Percentiles rank a stretch among this genome's conserved stretches.
Evolutionary conservation across 2,113 vertebrate species (phyloP).

Genomic region (Atractosteus spatula): DNA sequence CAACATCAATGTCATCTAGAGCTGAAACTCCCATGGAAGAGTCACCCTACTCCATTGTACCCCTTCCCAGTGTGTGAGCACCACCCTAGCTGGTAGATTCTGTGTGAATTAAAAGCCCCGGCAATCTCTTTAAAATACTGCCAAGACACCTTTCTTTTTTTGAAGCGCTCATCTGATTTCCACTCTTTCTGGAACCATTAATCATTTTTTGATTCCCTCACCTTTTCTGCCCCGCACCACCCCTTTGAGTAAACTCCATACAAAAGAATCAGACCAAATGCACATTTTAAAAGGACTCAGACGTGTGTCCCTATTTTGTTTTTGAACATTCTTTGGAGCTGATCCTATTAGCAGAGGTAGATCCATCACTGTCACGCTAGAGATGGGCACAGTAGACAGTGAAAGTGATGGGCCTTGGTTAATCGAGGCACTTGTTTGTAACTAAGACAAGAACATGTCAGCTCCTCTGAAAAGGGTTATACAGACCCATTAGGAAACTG

Average conservation of each 20-base stretch:
- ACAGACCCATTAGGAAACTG: too few relatives aligned
- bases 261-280: slow-evolving; percentile 43
- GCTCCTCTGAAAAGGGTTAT: too few relatives aligned
- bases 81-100: slow-evolving; percentile 32
- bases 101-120: slow-evolving; percentile 28
- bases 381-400: slow-evolving; percentile 40
- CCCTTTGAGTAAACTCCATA: slow-evolving; percentile 38
- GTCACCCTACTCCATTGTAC: slow-evolving; percentile 50
- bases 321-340: slow-evolving; percentile 42
- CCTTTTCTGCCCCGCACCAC: slow-evolving; percentile 32
- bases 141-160: slow-evolving; percentile 21
- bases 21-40: slow-evolving; percentile 28
- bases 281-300: slow-evolving; percentile 1
- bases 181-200: slow-evolving; percentile 49
- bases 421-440: not conserved
- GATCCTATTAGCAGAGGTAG: slow-evolving; percentile 50
- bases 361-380: slow-evolving; percentile 72
- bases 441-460: too few relatives aligned
- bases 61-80: slow-evolving; percentile 13
- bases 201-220: slow-evolving; percentile 57
- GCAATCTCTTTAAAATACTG: slow-evolving; percentile 17
- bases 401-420: slow-evolving; percentile 5
- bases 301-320: slow-evolving; percentile 28
- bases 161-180: slow-evolving; percentile 18
- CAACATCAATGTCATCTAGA: slow-evolving; percentile 6